Conservation (phyloP, 2,797 vertebrate genomes). For the Protosalanx chinensis region DNA sequence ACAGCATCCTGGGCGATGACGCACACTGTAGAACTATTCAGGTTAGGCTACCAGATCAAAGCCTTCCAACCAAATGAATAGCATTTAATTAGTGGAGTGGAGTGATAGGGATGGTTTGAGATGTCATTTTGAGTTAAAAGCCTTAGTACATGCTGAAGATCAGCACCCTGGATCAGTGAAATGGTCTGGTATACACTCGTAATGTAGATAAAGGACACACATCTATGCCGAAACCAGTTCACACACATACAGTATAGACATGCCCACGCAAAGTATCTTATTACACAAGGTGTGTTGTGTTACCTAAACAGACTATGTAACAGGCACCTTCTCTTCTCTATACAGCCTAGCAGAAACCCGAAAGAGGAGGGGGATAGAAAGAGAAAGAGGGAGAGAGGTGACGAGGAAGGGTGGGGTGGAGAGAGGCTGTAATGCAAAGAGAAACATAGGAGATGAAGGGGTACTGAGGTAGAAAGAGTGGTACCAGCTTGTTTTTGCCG, state of each 20-base stretch:
- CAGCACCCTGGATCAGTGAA: neutral
- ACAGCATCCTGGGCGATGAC: neutral
- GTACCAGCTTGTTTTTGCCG: no score
- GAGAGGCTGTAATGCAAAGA: neutral
- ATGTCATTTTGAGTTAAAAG: neutral
- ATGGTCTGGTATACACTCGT: conserved; percentile 31
- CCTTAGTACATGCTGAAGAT: neutral
- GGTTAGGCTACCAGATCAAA: neutral
- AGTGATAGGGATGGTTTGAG: neutral
- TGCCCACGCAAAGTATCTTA: conserved; percentile 32
- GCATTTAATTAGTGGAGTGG: neutral
- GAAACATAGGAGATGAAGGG: conserved; percentile 11
- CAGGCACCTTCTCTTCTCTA: conserved; percentile 50
- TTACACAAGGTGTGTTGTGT: conserved; percentile 61
- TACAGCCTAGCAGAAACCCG: conserved; percentile 16
- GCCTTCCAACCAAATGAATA: neutral
- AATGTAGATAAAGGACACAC: conserved; percentile 34
- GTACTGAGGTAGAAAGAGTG: neutral
- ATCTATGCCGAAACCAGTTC: conserved; percentile 19
- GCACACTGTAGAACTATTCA: neutral
- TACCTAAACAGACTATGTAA: conserved; percentile 48
- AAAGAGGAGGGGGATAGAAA: neutral
- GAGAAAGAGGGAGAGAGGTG: neutral
- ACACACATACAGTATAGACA: conserved; percentile 30
- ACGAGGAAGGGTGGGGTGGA: neutral